Evolutionary conservation across 2,888 invertebrate species (phyloP).

Genomic region (Brachypterus glaber): DNA sequence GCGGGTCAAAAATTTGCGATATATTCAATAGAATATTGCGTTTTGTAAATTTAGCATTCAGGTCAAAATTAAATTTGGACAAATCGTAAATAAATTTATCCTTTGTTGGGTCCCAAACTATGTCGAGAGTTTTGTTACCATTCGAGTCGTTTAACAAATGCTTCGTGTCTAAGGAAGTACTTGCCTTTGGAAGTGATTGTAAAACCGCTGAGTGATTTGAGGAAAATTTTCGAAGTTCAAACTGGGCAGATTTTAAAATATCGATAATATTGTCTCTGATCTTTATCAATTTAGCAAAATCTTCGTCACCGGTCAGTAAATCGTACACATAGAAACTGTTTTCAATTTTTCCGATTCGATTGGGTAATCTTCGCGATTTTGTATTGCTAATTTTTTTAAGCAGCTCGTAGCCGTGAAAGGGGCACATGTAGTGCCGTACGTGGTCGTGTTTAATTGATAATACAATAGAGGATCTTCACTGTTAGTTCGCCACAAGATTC

Average conservation of each 20-base stretch:
- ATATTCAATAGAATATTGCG: slow-evolving; percentile 5
- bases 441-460: slow-evolving; percentile 18
- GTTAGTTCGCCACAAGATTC: slow-evolving; percentile 18
- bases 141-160: slow-evolving; percentile 5
- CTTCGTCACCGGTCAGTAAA: slow-evolving; percentile 10
- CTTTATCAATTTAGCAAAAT: neutral
- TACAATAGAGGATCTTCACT: slow-evolving; percentile 7
- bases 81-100: slow-evolving; percentile 5
- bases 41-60: slow-evolving; percentile 4
- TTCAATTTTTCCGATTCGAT: slow-evolving; percentile 3
- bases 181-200: neutral
- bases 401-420: slow-evolving; percentile 13
- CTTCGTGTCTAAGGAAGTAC: neutral
- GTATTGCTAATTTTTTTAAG: slow-evolving; percentile 8
- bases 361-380: slow-evolving; percentile 6
- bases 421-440: slow-evolving; percentile 16
- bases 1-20: slow-evolving; percentile 7
- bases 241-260: slow-evolving; percentile 2
- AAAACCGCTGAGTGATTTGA: slow-evolving; percentile 7
- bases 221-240: slow-evolving; percentile 7
- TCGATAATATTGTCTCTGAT: slow-evolving; percentile 9
- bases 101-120: slow-evolving; percentile 4
- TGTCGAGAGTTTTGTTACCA: slow-evolving; percentile 10
- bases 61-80: neutral
- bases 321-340: slow-evolving; percentile 11